Percentiles rank a stretch among this genome's conserved stretches.
These are phyloP conservation scores for Patiria pectinifera DNA, from an alignment of 53 echinoderm and acorn worm species.

Conservation along the genomic window DNA sequence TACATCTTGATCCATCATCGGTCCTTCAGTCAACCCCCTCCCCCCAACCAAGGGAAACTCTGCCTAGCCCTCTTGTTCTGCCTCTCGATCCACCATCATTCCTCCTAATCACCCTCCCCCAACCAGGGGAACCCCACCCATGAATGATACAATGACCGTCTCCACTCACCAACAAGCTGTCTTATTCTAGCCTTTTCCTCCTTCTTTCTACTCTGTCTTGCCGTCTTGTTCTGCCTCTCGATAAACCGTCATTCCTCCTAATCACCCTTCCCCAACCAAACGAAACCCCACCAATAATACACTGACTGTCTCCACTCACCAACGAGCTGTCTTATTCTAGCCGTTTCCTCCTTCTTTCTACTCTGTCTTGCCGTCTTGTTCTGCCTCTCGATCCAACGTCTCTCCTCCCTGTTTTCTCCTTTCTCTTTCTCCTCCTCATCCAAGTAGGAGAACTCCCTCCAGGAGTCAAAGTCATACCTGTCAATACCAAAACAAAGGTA, in stretches of 20 bases:
- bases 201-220: slow-evolving; percentile 87
- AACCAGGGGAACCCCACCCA: no score
- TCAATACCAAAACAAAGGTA: neutral
- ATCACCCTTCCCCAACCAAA: no score
- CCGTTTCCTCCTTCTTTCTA: slow-evolving; percentile 92
- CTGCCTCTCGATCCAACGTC: slow-evolving; percentile 98
- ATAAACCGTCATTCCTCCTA: slow-evolving; percentile 94
- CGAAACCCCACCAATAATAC: no score
- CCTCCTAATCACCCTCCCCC: no score
- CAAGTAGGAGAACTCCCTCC: slow-evolving; percentile 96
- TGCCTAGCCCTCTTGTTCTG: slow-evolving; percentile 88
- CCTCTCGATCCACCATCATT: slow-evolving; percentile 94
- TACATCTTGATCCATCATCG: slow-evolving; percentile 23
- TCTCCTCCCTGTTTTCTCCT: slow-evolving; percentile 95
- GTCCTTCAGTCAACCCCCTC: no score
- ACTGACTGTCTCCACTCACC: slow-evolving; percentile 59
- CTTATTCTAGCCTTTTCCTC: slow-evolving; percentile 87
- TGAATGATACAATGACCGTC: neutral
- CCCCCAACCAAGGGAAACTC: neutral
- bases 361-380: slow-evolving; percentile 85
- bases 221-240: slow-evolving; percentile 94
- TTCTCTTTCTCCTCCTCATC: slow-evolving; percentile 99
- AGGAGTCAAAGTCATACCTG: slow-evolving; percentile 98
- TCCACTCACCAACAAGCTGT: slow-evolving; percentile 82
- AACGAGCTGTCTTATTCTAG: slow-evolving; percentile 83